A percentile compares a stretch with the other conserved stretches of the same genome.
Evolutionary conservation across 2,888 invertebrate genomes (phyloP).

Genomic region (Muschampia plurimacula): DNA sequence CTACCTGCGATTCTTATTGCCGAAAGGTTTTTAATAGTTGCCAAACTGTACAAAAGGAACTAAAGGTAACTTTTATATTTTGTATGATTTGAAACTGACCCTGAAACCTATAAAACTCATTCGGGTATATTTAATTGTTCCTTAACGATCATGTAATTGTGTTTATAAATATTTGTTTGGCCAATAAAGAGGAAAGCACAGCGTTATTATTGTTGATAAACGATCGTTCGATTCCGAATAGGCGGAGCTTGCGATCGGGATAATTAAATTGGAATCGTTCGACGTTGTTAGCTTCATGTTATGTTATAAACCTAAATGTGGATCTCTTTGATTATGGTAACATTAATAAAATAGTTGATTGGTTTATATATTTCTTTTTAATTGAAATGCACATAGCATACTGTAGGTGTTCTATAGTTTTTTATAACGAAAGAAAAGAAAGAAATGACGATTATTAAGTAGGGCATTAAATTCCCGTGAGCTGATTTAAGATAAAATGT

Average conservation of each 20-base stretch:
- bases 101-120: slow-evolving; percentile 30
- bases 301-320: slow-evolving; percentile 28
- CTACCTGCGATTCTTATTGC: slow-evolving; percentile 30
- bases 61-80: slow-evolving; percentile 11
- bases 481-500: too few relatives aligned
- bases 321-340: not conserved
- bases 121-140: slow-evolving; percentile 58
- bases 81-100: slow-evolving; percentile 37
- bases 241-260: slow-evolving; percentile 71
- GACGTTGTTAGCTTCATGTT: slow-evolving; percentile 31
- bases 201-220: slow-evolving; percentile 76
- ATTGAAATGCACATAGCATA: not conserved
- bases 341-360: not conserved
- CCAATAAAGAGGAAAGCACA: slow-evolving; percentile 68
- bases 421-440: too few relatives aligned
- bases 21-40: slow-evolving; percentile 33
- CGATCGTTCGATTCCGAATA: slow-evolving; percentile 64
- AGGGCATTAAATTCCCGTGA: too few relatives aligned
- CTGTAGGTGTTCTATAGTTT: too few relatives aligned
- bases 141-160: slow-evolving; percentile 81
- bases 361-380: slow-evolving; percentile 2
- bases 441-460: too few relatives aligned
- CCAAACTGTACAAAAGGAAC: slow-evolving; percentile 28
- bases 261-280: slow-evolving; percentile 66
- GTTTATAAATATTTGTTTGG: slow-evolving; percentile 79